Percentiles rank a stretch among this genome's conserved stretches.
These are phyloP conservation scores for Cryptocephalus moraei DNA, from an alignment of 2,888 invertebrate species.

Conservation along the genomic window DNA sequence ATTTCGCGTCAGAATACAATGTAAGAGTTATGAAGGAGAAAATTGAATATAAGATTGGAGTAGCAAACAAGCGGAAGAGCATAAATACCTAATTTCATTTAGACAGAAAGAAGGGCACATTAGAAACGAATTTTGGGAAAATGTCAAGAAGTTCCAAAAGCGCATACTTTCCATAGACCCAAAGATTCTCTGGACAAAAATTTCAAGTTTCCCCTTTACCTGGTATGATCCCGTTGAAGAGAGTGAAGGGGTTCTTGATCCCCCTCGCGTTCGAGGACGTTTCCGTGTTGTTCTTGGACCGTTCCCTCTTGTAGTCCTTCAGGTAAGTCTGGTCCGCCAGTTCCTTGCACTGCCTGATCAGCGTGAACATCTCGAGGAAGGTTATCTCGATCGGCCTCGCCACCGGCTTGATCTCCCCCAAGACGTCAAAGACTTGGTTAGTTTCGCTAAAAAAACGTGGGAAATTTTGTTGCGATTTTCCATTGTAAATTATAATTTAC, in stretches of 20 bases:
- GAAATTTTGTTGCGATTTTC: too few species aligned
- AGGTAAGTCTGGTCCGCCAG: constrained; percentile 37
- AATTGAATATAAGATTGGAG: too few species aligned
- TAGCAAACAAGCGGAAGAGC: too few species aligned
- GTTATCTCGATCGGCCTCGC: constrained; percentile 55
- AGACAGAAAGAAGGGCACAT: too few species aligned
- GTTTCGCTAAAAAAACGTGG: constrained; percentile 55
- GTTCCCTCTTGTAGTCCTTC: constrained; percentile 33
- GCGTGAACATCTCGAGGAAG: constrained; percentile 64
- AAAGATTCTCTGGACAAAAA: too few species aligned
- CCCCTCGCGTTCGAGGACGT: constrained; percentile 23
- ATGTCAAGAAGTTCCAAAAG: too few species aligned
- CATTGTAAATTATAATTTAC: too few species aligned
- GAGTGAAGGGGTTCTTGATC: constrained; percentile 55
- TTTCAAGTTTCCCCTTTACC: constrained; percentile 40
- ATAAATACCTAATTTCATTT: too few species aligned
- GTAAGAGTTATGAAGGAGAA: too few species aligned
- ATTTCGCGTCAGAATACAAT: too few species aligned
- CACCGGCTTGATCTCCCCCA: constrained; percentile 51
- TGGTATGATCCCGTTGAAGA: constrained; percentile 73
- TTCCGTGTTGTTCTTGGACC: constrained; percentile 8
- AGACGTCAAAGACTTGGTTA: constrained; percentile 52
- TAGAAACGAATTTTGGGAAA: too few species aligned
- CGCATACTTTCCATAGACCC: too few species aligned
- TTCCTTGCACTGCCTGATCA: constrained; percentile 72